Evolutionary conservation across 2,797 vertebrate species (phyloP).

Genomic region (Micropoecilia bifurca): DNA sequence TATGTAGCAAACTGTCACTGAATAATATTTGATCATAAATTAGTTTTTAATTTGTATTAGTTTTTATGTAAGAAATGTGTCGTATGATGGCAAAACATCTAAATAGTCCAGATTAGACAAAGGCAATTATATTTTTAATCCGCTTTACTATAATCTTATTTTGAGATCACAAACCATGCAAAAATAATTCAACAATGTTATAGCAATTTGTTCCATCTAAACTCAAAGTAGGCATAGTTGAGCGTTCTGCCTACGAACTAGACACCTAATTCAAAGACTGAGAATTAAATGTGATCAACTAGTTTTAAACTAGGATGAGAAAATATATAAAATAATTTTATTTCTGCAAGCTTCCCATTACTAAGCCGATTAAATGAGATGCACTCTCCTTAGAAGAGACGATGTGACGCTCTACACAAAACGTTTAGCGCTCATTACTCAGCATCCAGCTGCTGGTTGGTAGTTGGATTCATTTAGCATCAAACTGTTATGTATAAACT

Average conservation of each 20-base stretch:
- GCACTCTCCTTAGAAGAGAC: background rate
- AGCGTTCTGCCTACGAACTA: background rate
- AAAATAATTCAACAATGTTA: background rate
- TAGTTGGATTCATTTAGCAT: background rate
- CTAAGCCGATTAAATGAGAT: background rate
- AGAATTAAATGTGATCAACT: background rate
- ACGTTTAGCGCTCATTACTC: background rate
- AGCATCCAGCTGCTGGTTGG: constrained; percentile 15
- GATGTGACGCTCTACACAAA: background rate
- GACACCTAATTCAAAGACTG: background rate
- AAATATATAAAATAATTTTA: background rate
- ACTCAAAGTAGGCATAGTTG: background rate
- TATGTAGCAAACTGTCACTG: background rate
- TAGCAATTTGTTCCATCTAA: background rate
- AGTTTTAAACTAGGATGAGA: background rate
- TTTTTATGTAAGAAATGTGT: background rate
- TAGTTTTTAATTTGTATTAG: background rate
- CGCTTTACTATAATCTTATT: background rate
- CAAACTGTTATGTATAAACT: no score
- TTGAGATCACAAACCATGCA: background rate
- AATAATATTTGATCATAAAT: background rate
- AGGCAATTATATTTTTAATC: background rate
- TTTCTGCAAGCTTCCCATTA: background rate
- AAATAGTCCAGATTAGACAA: background rate
- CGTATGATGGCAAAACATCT: background rate